Evolutionary conservation across 2,113 vertebrate genomes (phyloP).

Genomic region (Pelecanoides urinatrix): DNA sequence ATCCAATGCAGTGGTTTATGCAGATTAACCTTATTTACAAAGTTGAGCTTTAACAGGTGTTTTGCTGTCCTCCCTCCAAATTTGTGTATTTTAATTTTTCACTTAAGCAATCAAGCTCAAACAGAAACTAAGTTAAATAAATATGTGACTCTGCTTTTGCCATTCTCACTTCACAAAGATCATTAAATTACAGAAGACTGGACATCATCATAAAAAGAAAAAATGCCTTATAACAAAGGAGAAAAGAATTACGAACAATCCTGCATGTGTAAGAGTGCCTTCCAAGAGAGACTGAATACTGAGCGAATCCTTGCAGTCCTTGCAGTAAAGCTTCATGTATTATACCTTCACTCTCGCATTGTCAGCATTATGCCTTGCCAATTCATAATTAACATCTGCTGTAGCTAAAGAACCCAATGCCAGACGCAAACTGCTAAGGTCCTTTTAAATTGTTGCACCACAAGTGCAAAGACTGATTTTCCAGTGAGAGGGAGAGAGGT

Average conservation of each 20-base stretch:
- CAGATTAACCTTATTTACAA: constrained; percentile 37
- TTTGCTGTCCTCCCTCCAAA: constrained; percentile 7
- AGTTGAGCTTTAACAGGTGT: constrained; percentile 28
- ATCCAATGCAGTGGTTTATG: constrained; percentile 18
- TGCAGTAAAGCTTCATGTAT: not conserved
- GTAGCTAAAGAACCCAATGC: not conserved
- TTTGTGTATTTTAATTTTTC: constrained; percentile 3
- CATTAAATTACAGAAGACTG: not conserved
- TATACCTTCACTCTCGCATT: not conserved
- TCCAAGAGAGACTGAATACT: not conserved
- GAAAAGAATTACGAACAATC: not conserved
- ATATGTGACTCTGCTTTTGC: not conserved
- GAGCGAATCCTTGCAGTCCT: not conserved
- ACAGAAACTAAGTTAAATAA: not conserved
- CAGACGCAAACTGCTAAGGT: not conserved
- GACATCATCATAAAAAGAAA: not conserved
- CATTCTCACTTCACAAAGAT: not conserved
- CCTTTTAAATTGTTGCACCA: not conserved
- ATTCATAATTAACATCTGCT: constrained; percentile 49
- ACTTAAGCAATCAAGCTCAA: not conserved
- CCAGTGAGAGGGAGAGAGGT: not conserved
- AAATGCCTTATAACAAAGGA: not conserved
- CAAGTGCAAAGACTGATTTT: not conserved
- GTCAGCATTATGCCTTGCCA: constrained; percentile 1
- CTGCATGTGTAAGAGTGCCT: not conserved